Percentiles rank a stretch among this genome's conserved stretches.
These are phyloP conservation scores for Halocynthia roretzi DNA, from an alignment of 23 tunicate species.

Conservation along the genomic window DNA sequence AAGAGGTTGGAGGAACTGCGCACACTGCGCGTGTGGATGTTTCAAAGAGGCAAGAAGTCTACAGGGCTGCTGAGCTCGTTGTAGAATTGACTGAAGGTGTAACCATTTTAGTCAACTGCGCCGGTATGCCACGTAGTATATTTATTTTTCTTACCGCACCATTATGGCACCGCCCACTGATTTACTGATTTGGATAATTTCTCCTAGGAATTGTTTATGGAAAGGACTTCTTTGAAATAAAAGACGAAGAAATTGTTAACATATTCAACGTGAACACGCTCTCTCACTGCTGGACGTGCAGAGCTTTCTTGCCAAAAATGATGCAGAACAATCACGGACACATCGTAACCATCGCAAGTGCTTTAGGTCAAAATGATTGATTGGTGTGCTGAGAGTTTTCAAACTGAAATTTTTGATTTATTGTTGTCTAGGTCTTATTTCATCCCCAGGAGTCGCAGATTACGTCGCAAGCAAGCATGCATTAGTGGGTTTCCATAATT, in stretches of 20 bases:
- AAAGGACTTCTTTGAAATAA: constrained; percentile 49
- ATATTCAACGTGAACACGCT: constrained; percentile 73
- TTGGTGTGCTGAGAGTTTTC: not conserved
- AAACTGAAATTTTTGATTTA: not conserved
- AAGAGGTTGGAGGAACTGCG: constrained; percentile 30
- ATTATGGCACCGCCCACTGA: too few species aligned
- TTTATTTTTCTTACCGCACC: too few species aligned
- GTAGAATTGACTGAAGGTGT: constrained; percentile 52
- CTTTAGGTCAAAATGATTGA: constrained; percentile 38
- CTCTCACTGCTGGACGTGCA: constrained; percentile 68
- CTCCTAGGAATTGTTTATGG: constrained; percentile 45
- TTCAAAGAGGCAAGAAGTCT: constrained; percentile 38
- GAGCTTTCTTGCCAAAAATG: constrained; percentile 76
- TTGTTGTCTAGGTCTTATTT: constrained; percentile 40
- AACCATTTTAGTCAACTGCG: constrained; percentile 70
- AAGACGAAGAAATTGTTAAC: constrained; percentile 40
- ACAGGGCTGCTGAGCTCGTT: constrained; percentile 35
- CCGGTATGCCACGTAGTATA: constrained; percentile 27
- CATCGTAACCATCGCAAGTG: constrained; percentile 73
- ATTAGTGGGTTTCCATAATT: constrained; percentile 52
- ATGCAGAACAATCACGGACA: constrained; percentile 78
- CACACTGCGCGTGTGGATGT: constrained; percentile 48
- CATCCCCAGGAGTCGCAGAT: constrained; percentile 72
- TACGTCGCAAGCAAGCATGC: constrained; percentile 73
- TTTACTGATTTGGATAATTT: not conserved